These are phyloP conservation scores for Haplochromis burtoni DNA, from an alignment of 2,113 vertebrate species.

Conservation along the genomic window DNA sequence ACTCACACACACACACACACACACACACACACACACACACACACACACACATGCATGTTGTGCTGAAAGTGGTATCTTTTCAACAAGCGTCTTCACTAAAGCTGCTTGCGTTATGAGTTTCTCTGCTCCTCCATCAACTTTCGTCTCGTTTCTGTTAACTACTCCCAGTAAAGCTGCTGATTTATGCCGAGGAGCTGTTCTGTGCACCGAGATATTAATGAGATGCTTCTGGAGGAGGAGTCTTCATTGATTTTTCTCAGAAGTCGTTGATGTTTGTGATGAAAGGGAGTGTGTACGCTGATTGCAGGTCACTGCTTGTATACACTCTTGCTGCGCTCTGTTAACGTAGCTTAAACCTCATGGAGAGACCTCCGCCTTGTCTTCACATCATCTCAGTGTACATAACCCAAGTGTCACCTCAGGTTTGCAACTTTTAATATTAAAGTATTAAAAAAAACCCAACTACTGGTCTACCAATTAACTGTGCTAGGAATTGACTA, in stretches of 20 bases:
- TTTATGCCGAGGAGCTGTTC: background rate
- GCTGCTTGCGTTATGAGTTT: slow-evolving; percentile 35
- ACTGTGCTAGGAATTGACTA: background rate
- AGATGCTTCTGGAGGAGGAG: background rate
- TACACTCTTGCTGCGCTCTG: background rate
- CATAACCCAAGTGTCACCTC: background rate
- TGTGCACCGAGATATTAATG: background rate
- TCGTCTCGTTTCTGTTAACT: slow-evolving; percentile 8
- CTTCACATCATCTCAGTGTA: background rate
- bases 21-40: background rate
- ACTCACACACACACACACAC: background rate
- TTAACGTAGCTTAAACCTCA: background rate
- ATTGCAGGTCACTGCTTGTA: slow-evolving; percentile 8
- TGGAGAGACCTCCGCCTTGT: background rate
- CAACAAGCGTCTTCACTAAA: background rate
- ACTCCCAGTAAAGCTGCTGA: slow-evolving; percentile 28
- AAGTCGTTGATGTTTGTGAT: slow-evolving; percentile 8
- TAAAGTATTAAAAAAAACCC: accelerated
- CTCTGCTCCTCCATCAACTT: slow-evolving; percentile 18
- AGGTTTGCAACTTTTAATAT: background rate
- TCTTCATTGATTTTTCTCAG: slow-evolving; percentile 4
- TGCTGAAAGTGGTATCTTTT: slow-evolving; percentile 2
- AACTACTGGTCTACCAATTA: background rate
- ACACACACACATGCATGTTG: background rate
- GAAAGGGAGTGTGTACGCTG: background rate